A percentile compares a stretch with the other conserved stretches of the same genome.
Evolutionary conservation across 2,113 vertebrate genomes (phyloP).

Genomic region (Cacatua alba): DNA sequence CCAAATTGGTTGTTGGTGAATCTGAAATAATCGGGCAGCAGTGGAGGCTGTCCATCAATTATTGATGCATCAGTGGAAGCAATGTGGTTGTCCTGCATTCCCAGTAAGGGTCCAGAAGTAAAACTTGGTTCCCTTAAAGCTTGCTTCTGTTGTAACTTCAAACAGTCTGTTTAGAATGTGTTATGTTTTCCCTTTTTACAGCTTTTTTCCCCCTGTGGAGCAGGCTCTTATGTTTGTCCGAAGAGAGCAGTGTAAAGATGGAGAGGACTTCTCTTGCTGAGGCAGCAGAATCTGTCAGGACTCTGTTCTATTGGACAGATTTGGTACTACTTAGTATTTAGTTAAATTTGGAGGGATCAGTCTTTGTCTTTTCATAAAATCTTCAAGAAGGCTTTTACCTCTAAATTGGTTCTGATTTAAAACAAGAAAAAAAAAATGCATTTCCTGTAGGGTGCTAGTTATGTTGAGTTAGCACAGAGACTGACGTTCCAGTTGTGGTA

Average conservation of each 20-base stretch:
- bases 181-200: background rate
- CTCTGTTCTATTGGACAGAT: background rate
- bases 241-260: background rate
- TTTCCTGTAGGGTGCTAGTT: background rate
- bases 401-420: background rate
- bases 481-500: rapidly evolving
- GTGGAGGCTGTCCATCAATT: rapidly evolving
- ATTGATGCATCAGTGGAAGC: background rate
- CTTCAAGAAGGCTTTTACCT: background rate
- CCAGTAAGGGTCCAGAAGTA: background rate
- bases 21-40: background rate
- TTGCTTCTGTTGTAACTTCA: background rate
- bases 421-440: rapidly evolving
- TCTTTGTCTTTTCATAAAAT: background rate
- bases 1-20: background rate
- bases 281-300: background rate
- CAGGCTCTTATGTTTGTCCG: background rate
- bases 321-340: background rate
- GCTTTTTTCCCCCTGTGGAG: background rate
- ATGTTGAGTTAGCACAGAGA: rapidly evolving
- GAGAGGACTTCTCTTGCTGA: background rate
- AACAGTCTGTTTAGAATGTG: background rate
- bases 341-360: background rate
- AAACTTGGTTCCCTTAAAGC: background rate
- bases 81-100: background rate